phyloP scores from a whole-genome alignment of 2,113 vertebrate genomes.

The Embiotoca jacksoni region DNA sequence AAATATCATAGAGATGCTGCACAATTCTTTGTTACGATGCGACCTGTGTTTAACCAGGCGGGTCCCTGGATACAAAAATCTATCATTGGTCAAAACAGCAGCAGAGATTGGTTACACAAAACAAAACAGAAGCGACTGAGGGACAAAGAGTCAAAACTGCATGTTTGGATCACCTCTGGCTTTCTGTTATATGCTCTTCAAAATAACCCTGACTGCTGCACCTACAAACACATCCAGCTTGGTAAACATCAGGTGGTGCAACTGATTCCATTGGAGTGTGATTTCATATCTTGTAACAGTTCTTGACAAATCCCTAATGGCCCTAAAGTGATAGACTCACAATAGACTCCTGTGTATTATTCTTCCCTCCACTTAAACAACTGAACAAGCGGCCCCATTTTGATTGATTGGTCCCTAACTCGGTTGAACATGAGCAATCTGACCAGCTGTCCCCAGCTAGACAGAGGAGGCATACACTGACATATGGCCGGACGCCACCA shows the following conservation, averaged over 20 bases:
- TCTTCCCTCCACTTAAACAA: slow-evolving; percentile 60
- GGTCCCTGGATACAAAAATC: not conserved
- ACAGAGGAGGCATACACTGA: slow-evolving; percentile 69
- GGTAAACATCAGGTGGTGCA: slow-evolving; percentile 15
- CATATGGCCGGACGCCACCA: slow-evolving; percentile 81
- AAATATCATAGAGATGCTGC: not conserved
- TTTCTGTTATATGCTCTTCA: slow-evolving; percentile 4
- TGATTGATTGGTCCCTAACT: slow-evolving; percentile 82
- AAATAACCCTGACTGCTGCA: slow-evolving; percentile 1
- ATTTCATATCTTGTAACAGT: slow-evolving; percentile 53
- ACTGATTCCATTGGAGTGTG: slow-evolving; percentile 24
- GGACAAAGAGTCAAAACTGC: not conserved
- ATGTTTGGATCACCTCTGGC: not conserved
- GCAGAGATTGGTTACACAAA: not conserved
- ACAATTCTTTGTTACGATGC: not conserved
- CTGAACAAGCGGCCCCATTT: slow-evolving; percentile 66
- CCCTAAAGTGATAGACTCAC: slow-evolving; percentile 67
- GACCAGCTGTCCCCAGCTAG: slow-evolving; percentile 80
- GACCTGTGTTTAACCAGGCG: not conserved
- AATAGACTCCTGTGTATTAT: slow-evolving; percentile 61
- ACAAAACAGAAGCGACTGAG: not conserved
- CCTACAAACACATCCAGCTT: slow-evolving; percentile 16
- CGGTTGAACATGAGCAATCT: slow-evolving; percentile 77
- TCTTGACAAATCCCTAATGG: slow-evolving; percentile 68
- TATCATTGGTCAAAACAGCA: not conserved